Evolutionary conservation across 2,797 vertebrate genomes (phyloP).

Genomic region (Tangara arthus): DNA sequence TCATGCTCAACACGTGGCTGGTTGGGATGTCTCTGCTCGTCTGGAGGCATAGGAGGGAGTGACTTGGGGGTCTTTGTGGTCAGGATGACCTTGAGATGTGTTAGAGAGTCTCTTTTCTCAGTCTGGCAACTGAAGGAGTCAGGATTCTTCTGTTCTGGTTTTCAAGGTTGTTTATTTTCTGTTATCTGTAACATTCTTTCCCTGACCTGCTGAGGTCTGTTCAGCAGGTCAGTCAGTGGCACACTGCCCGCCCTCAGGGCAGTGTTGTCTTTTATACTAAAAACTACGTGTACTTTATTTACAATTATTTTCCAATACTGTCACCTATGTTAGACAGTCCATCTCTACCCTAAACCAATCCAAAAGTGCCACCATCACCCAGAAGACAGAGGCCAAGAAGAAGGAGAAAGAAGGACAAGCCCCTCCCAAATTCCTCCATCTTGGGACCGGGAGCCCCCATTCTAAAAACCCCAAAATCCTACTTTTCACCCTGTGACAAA

Average conservation of each 20-base stretch:
- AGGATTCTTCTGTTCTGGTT: background rate
- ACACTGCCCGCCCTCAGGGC: background rate
- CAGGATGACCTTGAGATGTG: background rate
- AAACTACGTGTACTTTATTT: background rate
- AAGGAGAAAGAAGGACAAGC: background rate
- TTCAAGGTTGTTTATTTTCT: background rate
- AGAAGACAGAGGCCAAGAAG: background rate
- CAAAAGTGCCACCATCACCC: background rate
- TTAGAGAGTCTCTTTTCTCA: background rate
- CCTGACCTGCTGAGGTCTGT: background rate
- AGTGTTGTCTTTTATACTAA: background rate
- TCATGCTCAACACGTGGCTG: fast-evolving
- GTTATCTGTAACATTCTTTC: background rate
- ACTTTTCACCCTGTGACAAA: background rate
- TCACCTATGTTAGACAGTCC: background rate
- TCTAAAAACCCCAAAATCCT: background rate
- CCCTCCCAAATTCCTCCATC: background rate
- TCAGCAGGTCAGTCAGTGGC: background rate
- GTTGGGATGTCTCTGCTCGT: background rate
- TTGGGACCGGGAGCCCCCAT: background rate
- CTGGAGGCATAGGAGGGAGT: background rate
- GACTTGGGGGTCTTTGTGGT: background rate
- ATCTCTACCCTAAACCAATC: background rate
- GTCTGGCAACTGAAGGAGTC: background rate
- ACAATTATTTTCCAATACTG: background rate